Evolutionary conservation across 1,140 invertebrate species (phyloP).

Genomic region (Aphis gossypii): DNA sequence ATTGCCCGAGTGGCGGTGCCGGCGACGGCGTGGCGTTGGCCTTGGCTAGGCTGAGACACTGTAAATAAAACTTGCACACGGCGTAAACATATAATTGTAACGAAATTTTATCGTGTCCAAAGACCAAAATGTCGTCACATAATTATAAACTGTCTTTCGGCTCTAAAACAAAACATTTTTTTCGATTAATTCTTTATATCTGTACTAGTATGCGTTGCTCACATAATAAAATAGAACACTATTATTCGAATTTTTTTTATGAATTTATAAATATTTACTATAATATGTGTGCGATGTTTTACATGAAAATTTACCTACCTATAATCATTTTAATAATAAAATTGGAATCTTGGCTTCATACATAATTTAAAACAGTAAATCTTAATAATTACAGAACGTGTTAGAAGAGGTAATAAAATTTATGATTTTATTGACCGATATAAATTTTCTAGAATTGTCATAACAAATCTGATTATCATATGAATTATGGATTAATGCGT

Average conservation of each 20-base stretch:
- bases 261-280: no score
- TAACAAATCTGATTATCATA: not conserved
- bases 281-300: no score
- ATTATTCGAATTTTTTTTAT: not conserved
- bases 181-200: not conserved
- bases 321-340: not conserved
- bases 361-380: not conserved
- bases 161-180: not conserved
- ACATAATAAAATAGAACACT: not conserved
- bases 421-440: not conserved
- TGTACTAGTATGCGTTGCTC: no score
- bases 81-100: not conserved
- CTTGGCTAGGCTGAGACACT: not conserved
- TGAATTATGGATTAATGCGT: not conserved
- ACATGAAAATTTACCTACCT: not conserved
- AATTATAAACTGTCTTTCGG: not conserved
- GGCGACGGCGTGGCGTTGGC: not conserved
- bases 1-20: no score
- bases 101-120: not conserved
- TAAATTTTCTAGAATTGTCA: not conserved
- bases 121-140: not conserved
- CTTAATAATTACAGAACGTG: not conserved
- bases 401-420: not conserved
- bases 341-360: not conserved
- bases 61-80: conserved; percentile 7